phyloP scores from a whole-genome alignment of 2,113 vertebrate genomes.

The Ardeotis arabs region DNA sequence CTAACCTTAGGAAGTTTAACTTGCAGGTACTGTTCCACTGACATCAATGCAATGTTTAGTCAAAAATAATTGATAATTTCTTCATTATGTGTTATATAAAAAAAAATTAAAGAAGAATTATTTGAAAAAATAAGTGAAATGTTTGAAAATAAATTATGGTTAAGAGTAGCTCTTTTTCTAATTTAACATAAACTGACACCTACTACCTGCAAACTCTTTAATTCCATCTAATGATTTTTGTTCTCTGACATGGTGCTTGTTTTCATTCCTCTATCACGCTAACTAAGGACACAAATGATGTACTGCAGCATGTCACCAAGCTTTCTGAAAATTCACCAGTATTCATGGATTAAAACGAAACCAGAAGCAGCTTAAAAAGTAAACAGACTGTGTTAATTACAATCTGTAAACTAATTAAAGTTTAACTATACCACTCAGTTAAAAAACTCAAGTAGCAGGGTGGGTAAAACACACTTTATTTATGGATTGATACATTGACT shows the following conservation, averaged over 20 bases:
- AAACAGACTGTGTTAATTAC: background rate
- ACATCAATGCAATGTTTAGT: background rate
- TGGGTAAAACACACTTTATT: background rate
- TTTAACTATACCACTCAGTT: background rate
- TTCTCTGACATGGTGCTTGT: background rate
- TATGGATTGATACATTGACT: background rate
- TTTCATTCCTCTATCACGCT: background rate
- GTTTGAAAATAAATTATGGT: background rate
- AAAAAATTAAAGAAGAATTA: background rate
- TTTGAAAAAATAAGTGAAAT: background rate
- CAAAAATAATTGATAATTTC: background rate
- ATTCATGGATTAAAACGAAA: background rate
- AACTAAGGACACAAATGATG: background rate
- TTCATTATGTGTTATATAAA: background rate
- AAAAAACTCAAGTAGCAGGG: background rate
- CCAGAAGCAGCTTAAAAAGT: background rate
- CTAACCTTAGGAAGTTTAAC: background rate
- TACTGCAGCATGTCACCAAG: background rate
- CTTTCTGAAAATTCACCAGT: background rate
- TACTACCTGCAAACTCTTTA: background rate
- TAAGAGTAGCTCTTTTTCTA: background rate
- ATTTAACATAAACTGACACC: background rate
- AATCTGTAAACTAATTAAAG: slow-evolving; percentile 11
- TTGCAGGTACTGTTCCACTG: background rate
- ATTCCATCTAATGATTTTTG: background rate